Conservation (phyloP, 1,140 invertebrate species). For the Tetragonula clypearis region DNA sequence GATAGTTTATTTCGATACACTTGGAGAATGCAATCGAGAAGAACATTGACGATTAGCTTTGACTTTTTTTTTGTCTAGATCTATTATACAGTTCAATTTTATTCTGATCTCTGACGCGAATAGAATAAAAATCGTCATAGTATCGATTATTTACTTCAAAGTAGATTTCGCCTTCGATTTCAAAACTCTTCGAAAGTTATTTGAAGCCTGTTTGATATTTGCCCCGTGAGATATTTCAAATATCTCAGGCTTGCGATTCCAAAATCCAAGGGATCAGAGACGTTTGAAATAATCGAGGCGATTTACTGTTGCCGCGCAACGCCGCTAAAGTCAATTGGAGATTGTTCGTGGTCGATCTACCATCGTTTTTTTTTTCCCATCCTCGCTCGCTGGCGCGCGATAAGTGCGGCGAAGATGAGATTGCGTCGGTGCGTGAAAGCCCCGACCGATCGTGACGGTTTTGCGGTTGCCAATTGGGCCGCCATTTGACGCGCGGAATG, state of each 20-base stretch:
- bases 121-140: neutral
- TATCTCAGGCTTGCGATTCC: neutral
- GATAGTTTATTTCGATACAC: neutral
- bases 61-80: too few species aligned
- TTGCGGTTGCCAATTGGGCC: slow-evolving; percentile 10
- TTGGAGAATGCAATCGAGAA: too few species aligned
- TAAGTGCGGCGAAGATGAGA: slow-evolving; percentile 16
- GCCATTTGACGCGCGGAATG: neutral
- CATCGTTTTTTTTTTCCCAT: neutral
- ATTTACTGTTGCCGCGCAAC: neutral
- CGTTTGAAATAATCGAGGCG: neutral
- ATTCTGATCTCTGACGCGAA: neutral
- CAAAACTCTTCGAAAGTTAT: neutral
- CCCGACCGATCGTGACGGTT: neutral
- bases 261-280: neutral
- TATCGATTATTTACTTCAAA: neutral
- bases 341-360: neutral
- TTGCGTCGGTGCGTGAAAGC: slow-evolving; percentile 13
- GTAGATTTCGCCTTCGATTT: too few species aligned
- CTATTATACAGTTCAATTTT: too few species aligned
- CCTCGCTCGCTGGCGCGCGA: neutral
- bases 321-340: neutral
- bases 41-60: too few species aligned
- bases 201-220: neutral
- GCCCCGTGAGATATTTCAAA: neutral